phyloP scores from a whole-genome alignment of 2,797 vertebrate species.

The Gobio occitaniae region DNA sequence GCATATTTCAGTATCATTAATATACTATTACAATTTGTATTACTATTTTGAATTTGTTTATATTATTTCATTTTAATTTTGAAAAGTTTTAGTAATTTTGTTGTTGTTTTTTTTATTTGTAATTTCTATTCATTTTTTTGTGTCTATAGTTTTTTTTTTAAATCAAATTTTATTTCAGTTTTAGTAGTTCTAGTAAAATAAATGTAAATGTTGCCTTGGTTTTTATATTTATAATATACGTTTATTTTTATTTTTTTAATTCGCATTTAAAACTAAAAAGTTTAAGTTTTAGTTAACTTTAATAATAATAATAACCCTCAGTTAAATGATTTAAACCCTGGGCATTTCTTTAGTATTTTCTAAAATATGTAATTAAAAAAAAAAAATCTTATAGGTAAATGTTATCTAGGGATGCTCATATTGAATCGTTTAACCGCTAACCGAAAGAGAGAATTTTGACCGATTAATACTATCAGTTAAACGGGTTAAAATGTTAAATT shows the following conservation, averaged over 20 bases:
- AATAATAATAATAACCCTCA: neutral
- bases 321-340: neutral
- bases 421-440: too few species aligned
- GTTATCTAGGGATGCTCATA: too few species aligned
- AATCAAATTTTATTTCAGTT: neutral
- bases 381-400: neutral
- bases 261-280: neutral
- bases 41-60: too few species aligned
- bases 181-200: neutral
- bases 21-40: too few species aligned
- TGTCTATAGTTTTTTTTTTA: neutral
- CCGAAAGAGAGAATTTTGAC: too few species aligned
- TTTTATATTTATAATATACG: neutral
- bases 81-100: neutral
- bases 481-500: too few species aligned
- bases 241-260: neutral
- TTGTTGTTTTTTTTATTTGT: neutral
- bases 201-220: neutral
- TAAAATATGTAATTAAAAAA: neutral
- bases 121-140: neutral
- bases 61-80: neutral
- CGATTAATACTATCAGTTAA: too few species aligned
- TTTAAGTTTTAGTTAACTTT: neutral
- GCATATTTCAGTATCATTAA: too few species aligned
- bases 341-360: neutral